Evolutionary conservation across 2,113 vertebrate species (phyloP).

Genomic region (Dolichotis patagonum): DNA sequence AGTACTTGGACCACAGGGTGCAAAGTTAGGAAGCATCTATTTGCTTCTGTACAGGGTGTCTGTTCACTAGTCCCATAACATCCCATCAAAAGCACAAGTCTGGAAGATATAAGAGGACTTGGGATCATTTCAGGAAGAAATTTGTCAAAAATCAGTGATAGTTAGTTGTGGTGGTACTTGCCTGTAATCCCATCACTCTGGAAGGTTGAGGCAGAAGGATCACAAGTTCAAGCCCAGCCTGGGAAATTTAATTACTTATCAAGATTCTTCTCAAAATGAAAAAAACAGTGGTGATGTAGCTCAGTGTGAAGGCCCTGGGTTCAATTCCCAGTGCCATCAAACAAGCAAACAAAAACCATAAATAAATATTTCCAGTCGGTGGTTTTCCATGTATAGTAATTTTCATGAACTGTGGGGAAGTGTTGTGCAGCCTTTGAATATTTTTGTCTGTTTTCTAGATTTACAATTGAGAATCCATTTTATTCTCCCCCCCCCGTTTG

Average conservation of each 20-base stretch:
- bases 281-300: not conserved
- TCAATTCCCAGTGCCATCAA: not conserved
- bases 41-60: not conserved
- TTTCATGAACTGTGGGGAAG: not conserved
- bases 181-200: not conserved
- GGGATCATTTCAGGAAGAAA: not conserved
- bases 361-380: conserved; percentile 2
- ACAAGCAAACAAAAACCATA: not conserved
- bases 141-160: conserved; percentile 5
- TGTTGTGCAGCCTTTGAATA: not conserved
- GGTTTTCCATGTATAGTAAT: conserved; percentile 37
- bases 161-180: not conserved
- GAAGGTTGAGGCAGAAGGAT: not conserved
- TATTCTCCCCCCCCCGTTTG: not conserved
- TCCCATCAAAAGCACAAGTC: not conserved
- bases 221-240: not conserved
- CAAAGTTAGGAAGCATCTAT: not conserved
- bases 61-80: not conserved
- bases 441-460: conserved; percentile 38
- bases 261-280: not conserved
- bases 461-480: conserved; percentile 23
- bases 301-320: not conserved
- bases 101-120: not conserved
- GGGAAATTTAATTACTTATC: not conserved
- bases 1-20: not conserved